Evolutionary conservation across 1,140 invertebrate genomes (phyloP).

Genomic region (Drosophila paulistorum): DNA sequence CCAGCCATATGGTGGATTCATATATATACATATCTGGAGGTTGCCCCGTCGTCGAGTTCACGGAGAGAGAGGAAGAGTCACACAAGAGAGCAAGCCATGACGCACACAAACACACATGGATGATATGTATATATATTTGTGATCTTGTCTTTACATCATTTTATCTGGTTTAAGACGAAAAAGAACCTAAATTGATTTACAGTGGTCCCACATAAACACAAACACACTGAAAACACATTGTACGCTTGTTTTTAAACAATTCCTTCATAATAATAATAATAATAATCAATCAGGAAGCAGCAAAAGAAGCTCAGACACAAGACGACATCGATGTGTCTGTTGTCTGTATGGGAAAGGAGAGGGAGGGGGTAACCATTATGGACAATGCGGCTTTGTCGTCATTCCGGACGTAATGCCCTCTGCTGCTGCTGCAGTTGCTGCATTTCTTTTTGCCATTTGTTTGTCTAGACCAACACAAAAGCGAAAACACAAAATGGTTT

Average conservation of each 20-base stretch:
- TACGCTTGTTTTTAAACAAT: slow-evolving; percentile 33
- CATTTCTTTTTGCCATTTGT: slow-evolving; percentile 50
- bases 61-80: slow-evolving; percentile 4
- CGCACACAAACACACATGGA: slow-evolving; percentile 39
- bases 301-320: slow-evolving; percentile 37
- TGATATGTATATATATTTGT: slow-evolving; percentile 28
- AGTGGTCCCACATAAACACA: slow-evolving; percentile 21
- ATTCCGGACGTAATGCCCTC: slow-evolving; percentile 4
- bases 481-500: slow-evolving; percentile 28
- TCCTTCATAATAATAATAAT: slow-evolving; percentile 12
- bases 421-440: slow-evolving; percentile 18
- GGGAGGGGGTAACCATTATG: slow-evolving; percentile 59
- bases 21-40: neutral
- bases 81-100: slow-evolving; percentile 20
- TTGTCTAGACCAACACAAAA: slow-evolving; percentile 69
- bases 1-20: neutral
- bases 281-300: slow-evolving; percentile 16
- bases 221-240: slow-evolving; percentile 14
- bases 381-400: slow-evolving; percentile 66
- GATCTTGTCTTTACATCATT: slow-evolving; percentile 42
- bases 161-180: slow-evolving; percentile 36
- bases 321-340: slow-evolving; percentile 42
- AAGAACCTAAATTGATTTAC: slow-evolving; percentile 46
- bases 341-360: slow-evolving; percentile 17
- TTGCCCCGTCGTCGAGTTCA: slow-evolving; percentile 3